Base-by-base conservation (phyloP, 2,888 invertebrate genomes). In the Drosophila nr. perissopoda region DNA sequence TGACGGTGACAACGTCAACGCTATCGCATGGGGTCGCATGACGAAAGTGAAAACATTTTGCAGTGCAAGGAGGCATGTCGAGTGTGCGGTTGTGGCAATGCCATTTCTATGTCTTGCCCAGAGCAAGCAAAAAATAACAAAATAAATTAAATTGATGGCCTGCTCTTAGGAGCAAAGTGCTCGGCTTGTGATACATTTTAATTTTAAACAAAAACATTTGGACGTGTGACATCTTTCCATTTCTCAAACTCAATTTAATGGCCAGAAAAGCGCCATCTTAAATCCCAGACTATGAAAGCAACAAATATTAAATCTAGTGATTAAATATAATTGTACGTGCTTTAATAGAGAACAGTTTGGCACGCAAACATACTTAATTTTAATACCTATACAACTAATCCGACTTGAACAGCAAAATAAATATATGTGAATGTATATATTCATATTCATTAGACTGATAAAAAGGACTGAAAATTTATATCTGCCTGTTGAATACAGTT, bases 31-130 rank as follows among this genome's bases (percentile, higher is more conserved):
- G 54, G 52, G 67, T 13, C 67, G 57, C 64, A 72, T 76, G 82
- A 82, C 79, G 68, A 54, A 80, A 79, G 60, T 53, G 56, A 68
- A 57, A 78, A 53, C 71, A 74, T 73, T 80, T 69, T 59, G n/a
- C 64, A 48, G 38, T 33, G 38, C 56, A 36, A 13, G 38, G 33
- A 16, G 31, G 45, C 71, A 34, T n/a, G 2, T 21, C 36, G n/a
- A 29, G 29, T 36, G 29, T 29, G 25, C 16, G 18, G 34, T 29
- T 42, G 52, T 56, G 62, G 40, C 53, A 71, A 58, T 70, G 60
- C 49, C 65, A 59, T 67, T 66, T 76, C 64, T 51, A 67, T 71
- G 49, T 42, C 63, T 48, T 29, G 18, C 21, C 53, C 33, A 54
- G 56, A 36, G 36, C 21, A 57, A 34, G 31, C 5, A 45, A 48